A percentile compares a stretch with the other conserved stretches of the same genome.
phyloP scores from a whole-genome alignment of 2,113 vertebrate species.

The Thunnus thynnus region DNA sequence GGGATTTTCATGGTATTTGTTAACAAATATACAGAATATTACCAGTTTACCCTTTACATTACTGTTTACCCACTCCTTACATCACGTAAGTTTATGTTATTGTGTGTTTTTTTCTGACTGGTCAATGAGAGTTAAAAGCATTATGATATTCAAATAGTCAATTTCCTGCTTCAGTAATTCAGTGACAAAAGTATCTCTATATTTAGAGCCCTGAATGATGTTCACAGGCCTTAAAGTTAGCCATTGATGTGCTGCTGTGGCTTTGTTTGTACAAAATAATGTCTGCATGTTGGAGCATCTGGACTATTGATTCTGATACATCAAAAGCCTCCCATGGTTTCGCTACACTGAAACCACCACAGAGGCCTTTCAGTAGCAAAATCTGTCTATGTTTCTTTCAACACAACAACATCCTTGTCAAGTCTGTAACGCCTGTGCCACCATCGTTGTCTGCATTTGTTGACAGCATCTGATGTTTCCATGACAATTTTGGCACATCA shows the following conservation, averaged over 20 bases:
- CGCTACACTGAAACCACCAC: conserved; percentile 17
- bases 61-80: too few relatives aligned
- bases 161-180: conserved; percentile 16
- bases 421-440: conserved; percentile 24
- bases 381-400: conserved; percentile 21
- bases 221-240: conserved; percentile 22
- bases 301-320: conserved; percentile 53
- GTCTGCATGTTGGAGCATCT: conserved; percentile 44
- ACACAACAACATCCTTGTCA: conserved; percentile 44
- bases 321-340: conserved; percentile 40
- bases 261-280: conserved; percentile 23
- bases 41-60: too few relatives aligned
- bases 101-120: neutral
- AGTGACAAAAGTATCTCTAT: conserved; percentile 19
- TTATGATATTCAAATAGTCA: conserved; percentile 1
- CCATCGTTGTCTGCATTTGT: conserved; percentile 41
- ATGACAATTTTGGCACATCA: conserved; percentile 67
- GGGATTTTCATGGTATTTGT: too few relatives aligned
- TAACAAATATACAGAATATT: too few relatives aligned
- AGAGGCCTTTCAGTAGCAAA: conserved; percentile 36
- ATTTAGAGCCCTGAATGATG: conserved; percentile 37
- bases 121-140: neutral
- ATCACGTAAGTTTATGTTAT: too few relatives aligned
- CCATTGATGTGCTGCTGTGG: conserved; percentile 17
- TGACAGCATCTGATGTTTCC: conserved; percentile 71